A percentile compares a stretch with the other conserved stretches of the same genome.
Evolutionary conservation across 2,113 vertebrate species (phyloP).

Genomic region (Pseudois nayaur): DNA sequence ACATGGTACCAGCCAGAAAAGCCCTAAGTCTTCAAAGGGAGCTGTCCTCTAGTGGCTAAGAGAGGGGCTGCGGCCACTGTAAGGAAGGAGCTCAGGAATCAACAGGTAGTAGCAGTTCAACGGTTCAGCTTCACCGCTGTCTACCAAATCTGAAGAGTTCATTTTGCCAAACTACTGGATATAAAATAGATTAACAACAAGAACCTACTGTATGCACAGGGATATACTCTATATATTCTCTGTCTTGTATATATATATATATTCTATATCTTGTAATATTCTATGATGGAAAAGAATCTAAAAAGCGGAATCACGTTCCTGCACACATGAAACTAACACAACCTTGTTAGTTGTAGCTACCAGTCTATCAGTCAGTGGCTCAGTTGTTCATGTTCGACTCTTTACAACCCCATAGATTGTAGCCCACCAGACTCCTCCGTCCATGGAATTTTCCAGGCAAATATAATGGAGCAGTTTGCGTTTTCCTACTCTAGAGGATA

Average conservation of each 20-base stretch:
- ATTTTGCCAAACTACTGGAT: not conserved
- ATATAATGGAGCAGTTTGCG: not conserved
- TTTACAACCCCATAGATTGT: not conserved
- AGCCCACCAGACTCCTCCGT: not conserved
- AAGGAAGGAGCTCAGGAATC: not conserved
- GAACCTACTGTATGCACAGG: not conserved
- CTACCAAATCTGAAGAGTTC: not conserved
- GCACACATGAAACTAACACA: not conserved
- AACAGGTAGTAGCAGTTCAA: not conserved
- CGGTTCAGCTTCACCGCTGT: not conserved
- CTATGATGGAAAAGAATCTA: not conserved
- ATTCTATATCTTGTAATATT: not conserved
- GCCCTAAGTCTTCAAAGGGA: not conserved
- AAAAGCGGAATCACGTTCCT: not conserved
- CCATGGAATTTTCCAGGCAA: not conserved
- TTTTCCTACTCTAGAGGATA: not conserved
- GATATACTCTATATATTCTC: not conserved
- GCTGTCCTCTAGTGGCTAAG: not conserved
- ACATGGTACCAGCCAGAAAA: not conserved
- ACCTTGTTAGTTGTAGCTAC: not conserved
- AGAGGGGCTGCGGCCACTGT: not conserved
- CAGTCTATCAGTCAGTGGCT: not conserved
- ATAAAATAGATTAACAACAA: not conserved
- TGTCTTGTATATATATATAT: not conserved
- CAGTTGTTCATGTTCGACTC: not conserved